Percentiles rank a stretch among this genome's conserved stretches.
These are phyloP conservation scores for Rattus rattus DNA, from an alignment of 2,113 vertebrate genomes.

Conservation along the genomic window DNA sequence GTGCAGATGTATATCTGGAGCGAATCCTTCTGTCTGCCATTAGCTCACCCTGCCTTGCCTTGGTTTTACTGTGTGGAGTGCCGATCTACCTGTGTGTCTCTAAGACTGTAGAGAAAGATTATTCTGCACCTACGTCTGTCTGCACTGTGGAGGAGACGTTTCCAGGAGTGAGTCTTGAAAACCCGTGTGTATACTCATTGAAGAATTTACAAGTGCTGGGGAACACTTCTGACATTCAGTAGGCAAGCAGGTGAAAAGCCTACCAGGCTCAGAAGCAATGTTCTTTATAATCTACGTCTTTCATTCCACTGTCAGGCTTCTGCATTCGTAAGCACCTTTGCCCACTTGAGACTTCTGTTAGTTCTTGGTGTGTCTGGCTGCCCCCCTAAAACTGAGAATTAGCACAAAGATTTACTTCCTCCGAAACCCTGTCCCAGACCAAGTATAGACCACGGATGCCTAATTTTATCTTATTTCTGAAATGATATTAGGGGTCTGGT, in stretches of 20 bases:
- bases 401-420: not conserved
- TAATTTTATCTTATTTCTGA: constrained; percentile 33
- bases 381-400: not conserved
- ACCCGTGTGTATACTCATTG: not conserved
- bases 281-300: not conserved
- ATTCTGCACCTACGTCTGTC: not conserved
- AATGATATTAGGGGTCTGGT: not conserved
- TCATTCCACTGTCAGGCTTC: not conserved
- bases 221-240: constrained; percentile 28
- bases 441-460: not conserved
- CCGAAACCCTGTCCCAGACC: not conserved
- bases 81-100: not conserved
- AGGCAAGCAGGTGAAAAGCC: not conserved
- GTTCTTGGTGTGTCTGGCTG: not conserved
- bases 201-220: not conserved
- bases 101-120: not conserved
- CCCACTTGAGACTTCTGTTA: not conserved
- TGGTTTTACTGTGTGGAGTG: not conserved
- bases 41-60: not conserved
- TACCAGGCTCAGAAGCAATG: not conserved
- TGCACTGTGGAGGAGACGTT: not conserved
- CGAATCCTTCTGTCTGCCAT: not conserved
- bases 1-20: not conserved
- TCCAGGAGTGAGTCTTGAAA: not conserved
- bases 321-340: not conserved